Evolutionary conservation across 2,888 invertebrate genomes (phyloP).

Genomic region (Pyrrhosoma nymphula): DNA sequence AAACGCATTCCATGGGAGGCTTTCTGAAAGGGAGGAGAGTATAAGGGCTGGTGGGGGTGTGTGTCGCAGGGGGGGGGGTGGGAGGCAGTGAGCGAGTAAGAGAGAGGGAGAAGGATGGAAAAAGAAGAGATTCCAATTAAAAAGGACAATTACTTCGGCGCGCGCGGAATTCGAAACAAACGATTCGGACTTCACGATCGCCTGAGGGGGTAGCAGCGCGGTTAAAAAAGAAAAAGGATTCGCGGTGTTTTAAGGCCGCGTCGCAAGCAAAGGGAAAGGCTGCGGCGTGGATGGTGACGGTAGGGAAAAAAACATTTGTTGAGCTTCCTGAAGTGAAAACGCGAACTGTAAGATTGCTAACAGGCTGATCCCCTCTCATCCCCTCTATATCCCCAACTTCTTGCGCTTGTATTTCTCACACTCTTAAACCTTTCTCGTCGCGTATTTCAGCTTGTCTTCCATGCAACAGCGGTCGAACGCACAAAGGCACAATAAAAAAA

Average conservation of each 20-base stretch:
- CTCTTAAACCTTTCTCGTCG: slow-evolving; percentile 6
- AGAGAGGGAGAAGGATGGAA: not conserved
- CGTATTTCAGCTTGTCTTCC: slow-evolving; percentile 36
- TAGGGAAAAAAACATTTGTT: slow-evolving; percentile 17
- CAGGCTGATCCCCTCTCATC: not conserved
- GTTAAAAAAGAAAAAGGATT: not conserved
- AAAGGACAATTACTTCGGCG: slow-evolving; percentile 50
- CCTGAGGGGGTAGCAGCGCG: not conserved
- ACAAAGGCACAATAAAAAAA: not conserved
- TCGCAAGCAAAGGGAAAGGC: slow-evolving; percentile 16
- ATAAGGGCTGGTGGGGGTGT: not conserved
- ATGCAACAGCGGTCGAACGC: not conserved
- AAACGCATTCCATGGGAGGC: not conserved
- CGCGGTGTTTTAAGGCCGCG: slow-evolving; percentile 40
- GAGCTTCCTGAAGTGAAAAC: slow-evolving; percentile 23
- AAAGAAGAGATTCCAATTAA: slow-evolving; percentile 65
- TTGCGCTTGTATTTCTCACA: not conserved
- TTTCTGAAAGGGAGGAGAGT: not conserved
- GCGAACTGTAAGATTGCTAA: slow-evolving; percentile 45
- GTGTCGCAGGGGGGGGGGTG: not conserved
- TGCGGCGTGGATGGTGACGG: not conserved
- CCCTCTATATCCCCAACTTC: not conserved
- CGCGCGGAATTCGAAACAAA: slow-evolving; percentile 59
- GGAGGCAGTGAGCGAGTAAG: not conserved
- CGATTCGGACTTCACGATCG: slow-evolving; percentile 55